Evolutionary conservation across 1,140 invertebrate species (phyloP), one percentile per base, ranked within the genome.

Genomic region (Chrysomallon squamiferum): DNA sequence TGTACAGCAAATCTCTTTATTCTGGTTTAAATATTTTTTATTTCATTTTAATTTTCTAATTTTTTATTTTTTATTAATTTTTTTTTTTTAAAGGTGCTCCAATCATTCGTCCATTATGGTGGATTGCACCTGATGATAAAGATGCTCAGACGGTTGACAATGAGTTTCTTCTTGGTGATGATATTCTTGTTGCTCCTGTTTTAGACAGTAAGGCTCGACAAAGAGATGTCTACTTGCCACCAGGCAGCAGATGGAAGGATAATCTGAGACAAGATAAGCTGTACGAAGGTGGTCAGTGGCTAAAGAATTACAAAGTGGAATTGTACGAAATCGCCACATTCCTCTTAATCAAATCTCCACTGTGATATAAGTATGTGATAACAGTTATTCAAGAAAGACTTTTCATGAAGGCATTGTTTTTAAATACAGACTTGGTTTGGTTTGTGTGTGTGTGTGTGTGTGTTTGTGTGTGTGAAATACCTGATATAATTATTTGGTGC

Each of bases 201-300:
- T 27, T 79, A 41, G 70, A 78, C 52, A 87, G 89, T 0, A 90
- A 90, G 2, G 87, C 85, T 2, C 82, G 76, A 2, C 77, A 79
- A 7, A 86, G 93, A 6, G 88, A 94, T 73, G 88, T 95, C 35
- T 95, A 93, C 80, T 81, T 95, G 2, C 75, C 78, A 6, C 18
- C 27, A 18, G 77, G 78, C 0, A 52, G 20, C 2, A 47, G 45
- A 27, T 78, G 77, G 76, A 45, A 66, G 18, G 70, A 76, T 66
- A 32, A 47, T 49, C 41, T 65, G 13, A 66, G 33, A 11, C 64
- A 58, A 13, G n/a, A n/a, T n/a, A 38, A 45, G 3, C 74, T 84
- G 0, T 86, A 89, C 54, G 77, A 70, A 13, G 93, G 93, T 4
- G 90, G 89, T 6, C 79, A 68, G 1, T 92, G 91, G 91, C 41